Base-by-base conservation (phyloP, 1,140 invertebrate genomes). In the Apis dorsata region DNA sequence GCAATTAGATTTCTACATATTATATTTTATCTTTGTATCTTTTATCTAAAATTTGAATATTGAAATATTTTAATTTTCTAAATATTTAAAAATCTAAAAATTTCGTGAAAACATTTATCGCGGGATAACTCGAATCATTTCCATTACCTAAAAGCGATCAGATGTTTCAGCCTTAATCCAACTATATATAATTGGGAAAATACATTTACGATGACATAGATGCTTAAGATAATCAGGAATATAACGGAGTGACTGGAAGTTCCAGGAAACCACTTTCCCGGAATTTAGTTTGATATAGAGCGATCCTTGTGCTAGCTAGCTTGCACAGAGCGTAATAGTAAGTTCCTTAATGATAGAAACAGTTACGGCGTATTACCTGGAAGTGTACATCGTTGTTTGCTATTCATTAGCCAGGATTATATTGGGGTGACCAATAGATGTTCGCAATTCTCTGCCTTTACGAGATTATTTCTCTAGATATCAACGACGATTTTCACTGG, bases 371-470 rank as follows among this genome's bases (percentile, higher is more conserved):
- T 71, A 87, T 86, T 86, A 87, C 34, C 73, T 63, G 24, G 63
- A 77, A 77, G 53, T 28, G 63, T 80, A 65, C 70, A 81, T 73
- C 66, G 63, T 81, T 75, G 69, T 78, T 88, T 87, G 76, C 59
- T 79, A 88, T 88, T 88, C 87, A 87, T 87, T 88, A 88, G 81
- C 79, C 75, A 17, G 86, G 86, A 88, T 88, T 88, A 88, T 66
- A 72, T 85, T 51, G 60, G 72, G 59, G 75, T 79, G 51, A 68
- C 86, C 85, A 77, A 81, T 87, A 77, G 74, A 82, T 73, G 72
- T 15, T 78, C 78, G 71, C 60, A 60, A 72, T 87, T 55, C 75
- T 60, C 75, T 60, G 83, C 60, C 75, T 87, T 85, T 85, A 74
- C 85, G 76, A 65, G 79, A 85, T 88, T 87, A 87, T 85, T 87